Conservation (phyloP, 2,797 vertebrate species). For the Sebastes cheni region DNA sequence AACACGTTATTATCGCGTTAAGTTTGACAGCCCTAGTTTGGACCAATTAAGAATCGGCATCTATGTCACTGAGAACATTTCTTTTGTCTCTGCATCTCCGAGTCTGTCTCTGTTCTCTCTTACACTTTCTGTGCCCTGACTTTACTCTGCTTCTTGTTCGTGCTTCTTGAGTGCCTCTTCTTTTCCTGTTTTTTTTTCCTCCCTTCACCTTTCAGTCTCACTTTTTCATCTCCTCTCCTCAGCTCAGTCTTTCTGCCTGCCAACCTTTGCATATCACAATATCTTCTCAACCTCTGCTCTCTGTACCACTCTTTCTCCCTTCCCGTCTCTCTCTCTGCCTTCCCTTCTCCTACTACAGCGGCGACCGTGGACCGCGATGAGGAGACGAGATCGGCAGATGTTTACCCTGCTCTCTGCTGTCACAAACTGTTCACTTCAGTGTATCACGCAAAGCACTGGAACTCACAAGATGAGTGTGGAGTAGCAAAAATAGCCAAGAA, state of each 20-base stretch:
- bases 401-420: slow-evolving; percentile 41
- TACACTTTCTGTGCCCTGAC: not conserved
- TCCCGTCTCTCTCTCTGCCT: not conserved
- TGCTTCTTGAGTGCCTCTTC: not conserved
- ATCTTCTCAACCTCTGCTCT: not conserved
- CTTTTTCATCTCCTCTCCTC: not conserved
- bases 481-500: slow-evolving; percentile 53
- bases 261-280: slow-evolving; percentile 14
- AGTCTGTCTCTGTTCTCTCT: not conserved
- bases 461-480: slow-evolving; percentile 14
- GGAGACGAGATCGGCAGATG: slow-evolving; percentile 44
- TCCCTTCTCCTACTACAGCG: slow-evolving; percentile 3
- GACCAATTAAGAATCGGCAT: not conserved
- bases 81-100: not conserved
- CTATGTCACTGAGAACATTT: not conserved
- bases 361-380: slow-evolving; percentile 18
- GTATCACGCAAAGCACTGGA: slow-evolving; percentile 9
- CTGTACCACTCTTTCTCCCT: not conserved
- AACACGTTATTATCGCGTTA: too few relatives aligned
- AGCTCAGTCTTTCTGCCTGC: slow-evolving; percentile 8
- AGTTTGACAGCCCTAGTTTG: not conserved
- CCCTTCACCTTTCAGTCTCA: not conserved
- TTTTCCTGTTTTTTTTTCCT: not conserved
- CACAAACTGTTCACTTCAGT: slow-evolving; percentile 42
- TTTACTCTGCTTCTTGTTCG: not conserved